phyloP scores from a whole-genome alignment of 2,113 vertebrate genomes.

The Pteruthius melanotis region DNA sequence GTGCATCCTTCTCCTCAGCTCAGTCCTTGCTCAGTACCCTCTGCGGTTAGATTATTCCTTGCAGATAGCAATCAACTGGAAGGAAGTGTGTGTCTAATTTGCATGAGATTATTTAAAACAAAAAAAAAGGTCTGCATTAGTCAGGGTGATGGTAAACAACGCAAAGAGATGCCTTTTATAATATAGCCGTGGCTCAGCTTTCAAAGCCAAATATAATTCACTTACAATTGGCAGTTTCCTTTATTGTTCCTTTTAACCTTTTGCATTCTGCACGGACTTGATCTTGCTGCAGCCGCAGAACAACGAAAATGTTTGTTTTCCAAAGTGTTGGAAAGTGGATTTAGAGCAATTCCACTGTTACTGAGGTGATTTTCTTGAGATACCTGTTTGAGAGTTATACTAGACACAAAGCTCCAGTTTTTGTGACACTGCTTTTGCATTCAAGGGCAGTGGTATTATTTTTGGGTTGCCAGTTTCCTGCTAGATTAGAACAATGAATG shows the following conservation, averaged over 20 bases:
- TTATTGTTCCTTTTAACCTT: constrained; percentile 81
- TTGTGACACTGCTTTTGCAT: not conserved
- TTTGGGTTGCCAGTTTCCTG: not conserved
- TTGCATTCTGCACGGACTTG: constrained; percentile 69
- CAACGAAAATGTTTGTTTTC: constrained; percentile 17
- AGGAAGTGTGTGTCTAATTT: constrained; percentile 88
- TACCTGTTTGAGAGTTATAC: not conserved
- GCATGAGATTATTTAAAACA: constrained; percentile 88
- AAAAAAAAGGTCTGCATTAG: constrained; percentile 84
- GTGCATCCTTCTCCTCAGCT: constrained; percentile 56
- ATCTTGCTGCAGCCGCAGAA: constrained; percentile 26
- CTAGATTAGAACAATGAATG: not conserved
- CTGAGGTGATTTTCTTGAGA: not conserved
- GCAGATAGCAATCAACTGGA: constrained; percentile 87
- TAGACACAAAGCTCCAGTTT: not conserved
- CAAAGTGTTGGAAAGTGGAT: not conserved
- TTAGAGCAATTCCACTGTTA: not conserved
- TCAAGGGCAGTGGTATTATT: not conserved
- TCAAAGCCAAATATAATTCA: constrained; percentile 81
- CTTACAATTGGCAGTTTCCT: constrained; percentile 76
- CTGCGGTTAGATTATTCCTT: constrained; percentile 80
- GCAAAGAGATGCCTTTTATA: constrained; percentile 78
- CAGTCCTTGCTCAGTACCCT: constrained; percentile 75
- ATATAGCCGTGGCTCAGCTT: constrained; percentile 75
- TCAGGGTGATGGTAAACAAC: constrained; percentile 84